Conservation (phyloP, 2,888 invertebrate genomes). For the Drosophila borborema region DNA sequence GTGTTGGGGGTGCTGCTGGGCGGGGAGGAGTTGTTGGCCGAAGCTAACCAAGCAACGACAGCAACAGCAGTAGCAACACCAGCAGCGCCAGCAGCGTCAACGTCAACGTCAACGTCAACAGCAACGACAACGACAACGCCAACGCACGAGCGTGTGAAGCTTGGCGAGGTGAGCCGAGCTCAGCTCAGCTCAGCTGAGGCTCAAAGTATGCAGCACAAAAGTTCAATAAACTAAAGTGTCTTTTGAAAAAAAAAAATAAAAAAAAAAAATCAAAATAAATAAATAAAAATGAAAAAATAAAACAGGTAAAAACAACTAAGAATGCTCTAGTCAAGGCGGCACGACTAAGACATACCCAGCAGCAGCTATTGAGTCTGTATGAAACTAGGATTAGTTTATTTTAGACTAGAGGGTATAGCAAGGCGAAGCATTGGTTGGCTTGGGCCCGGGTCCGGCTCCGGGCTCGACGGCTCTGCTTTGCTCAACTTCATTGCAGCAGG, state of each 20-base stretch:
- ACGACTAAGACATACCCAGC: constrained; percentile 32
- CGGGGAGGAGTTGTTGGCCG: not conserved
- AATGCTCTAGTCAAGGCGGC: constrained; percentile 37
- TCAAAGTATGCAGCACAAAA: constrained; percentile 73
- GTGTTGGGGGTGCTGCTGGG: constrained; percentile 11
- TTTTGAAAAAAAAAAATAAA: constrained; percentile 48
- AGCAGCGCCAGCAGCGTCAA: constrained; percentile 1
- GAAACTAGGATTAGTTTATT: not conserved
- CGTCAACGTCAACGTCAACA: no score
- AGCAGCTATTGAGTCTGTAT: not conserved
- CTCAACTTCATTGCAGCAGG: constrained; percentile 18
- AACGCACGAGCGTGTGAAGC: constrained; percentile 53
- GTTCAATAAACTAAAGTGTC: constrained; percentile 80
- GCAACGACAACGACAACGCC: constrained; percentile 27
- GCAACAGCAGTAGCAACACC: constrained; percentile 43
- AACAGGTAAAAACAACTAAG: constrained; percentile 61
- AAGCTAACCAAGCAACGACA: constrained; percentile 17
- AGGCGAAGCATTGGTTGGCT: constrained; percentile 20
- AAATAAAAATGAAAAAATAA: constrained; percentile 9
- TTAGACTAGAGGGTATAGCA: constrained; percentile 16
- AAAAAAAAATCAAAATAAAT: constrained; percentile 17
- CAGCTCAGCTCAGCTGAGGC: constrained; percentile 34
- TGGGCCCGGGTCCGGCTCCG: constrained; percentile 24
- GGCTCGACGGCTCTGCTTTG: constrained; percentile 16
- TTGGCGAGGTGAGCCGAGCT: constrained; percentile 31